These are phyloP conservation scores for Aleiodes leptofemur DNA, from an alignment of 2,888 invertebrate genomes.

Conservation along the genomic window DNA sequence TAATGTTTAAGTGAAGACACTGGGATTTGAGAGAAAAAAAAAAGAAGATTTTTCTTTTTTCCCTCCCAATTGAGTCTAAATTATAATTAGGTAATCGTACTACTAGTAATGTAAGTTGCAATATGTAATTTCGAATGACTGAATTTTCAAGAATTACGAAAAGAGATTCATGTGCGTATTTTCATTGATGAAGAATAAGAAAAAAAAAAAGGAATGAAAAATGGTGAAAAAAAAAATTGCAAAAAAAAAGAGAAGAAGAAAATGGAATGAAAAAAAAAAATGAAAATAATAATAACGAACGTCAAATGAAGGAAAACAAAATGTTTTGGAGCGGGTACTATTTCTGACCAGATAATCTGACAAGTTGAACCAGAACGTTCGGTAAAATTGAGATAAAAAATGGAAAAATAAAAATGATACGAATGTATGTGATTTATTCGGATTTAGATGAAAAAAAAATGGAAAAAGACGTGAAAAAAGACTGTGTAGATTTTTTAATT, in stretches of 20 bases:
- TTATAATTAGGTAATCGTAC: constrained; percentile 41
- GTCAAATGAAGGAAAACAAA: constrained; percentile 46
- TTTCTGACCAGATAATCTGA: constrained; percentile 65
- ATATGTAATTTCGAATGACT: constrained; percentile 51
- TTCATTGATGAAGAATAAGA: constrained; percentile 25
- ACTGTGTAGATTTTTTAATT: constrained; percentile 46
- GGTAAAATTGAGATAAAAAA: constrained; percentile 37
- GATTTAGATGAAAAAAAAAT: constrained; percentile 13
- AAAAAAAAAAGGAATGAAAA: constrained; percentile 21
- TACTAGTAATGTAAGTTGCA: constrained; percentile 46
- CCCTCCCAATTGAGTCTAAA: constrained; percentile 29
- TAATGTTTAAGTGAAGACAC: constrained; percentile 40
- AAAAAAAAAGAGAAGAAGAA: constrained; percentile 6
- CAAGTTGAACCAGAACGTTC: constrained; percentile 54
- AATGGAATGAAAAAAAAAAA: constrained; percentile 38
- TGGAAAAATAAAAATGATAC: constrained; percentile 32
- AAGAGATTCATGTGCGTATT: constrained; percentile 40
- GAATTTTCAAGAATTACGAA: constrained; percentile 47
- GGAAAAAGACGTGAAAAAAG: constrained; percentile 31
- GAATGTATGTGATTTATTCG: constrained; percentile 39
- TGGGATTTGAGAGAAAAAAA: constrained; percentile 35
- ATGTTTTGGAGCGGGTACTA: constrained; percentile 53
- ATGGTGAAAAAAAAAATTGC: neutral
- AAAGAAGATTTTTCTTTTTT: constrained; percentile 16
- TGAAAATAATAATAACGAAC: constrained; percentile 36